phyloP scores from a whole-genome alignment of 2,113 vertebrate genomes.

The Actenoides lindsayi region DNA sequence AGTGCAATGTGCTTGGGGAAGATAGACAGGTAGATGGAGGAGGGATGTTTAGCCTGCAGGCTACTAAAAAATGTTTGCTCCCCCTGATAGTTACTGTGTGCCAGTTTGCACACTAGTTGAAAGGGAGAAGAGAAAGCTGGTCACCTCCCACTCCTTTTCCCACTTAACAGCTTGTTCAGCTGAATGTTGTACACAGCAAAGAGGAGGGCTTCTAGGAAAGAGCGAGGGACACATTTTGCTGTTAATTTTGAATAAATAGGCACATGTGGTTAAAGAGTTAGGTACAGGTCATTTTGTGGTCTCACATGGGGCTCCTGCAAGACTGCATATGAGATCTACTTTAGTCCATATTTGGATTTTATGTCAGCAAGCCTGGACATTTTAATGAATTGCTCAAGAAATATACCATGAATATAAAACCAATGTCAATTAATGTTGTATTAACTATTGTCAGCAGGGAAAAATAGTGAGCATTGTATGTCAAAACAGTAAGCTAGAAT shows the following conservation, averaged over 20 bases:
- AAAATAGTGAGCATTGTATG: background rate
- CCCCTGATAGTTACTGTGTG: slow-evolving; percentile 56
- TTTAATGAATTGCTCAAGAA: background rate
- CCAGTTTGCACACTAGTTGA: slow-evolving; percentile 45
- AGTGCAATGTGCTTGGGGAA: background rate
- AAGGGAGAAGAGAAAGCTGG: slow-evolving; percentile 56
- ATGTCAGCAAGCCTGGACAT: background rate
- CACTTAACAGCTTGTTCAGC: slow-evolving; percentile 65
- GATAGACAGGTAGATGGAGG: slow-evolving; percentile 54
- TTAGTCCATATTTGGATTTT: background rate
- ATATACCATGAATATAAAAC: background rate
- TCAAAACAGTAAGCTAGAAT: background rate
- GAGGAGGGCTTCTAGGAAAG: background rate
- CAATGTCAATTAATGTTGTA: background rate
- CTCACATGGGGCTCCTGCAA: background rate
- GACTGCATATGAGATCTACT: background rate
- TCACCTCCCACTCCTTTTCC: slow-evolving; percentile 68
- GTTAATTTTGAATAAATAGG: background rate
- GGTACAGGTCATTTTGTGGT: background rate
- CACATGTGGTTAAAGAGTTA: background rate
- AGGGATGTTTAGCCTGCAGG: slow-evolving; percentile 62
- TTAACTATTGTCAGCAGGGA: background rate
- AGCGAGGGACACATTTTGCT: background rate
- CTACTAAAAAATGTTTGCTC: slow-evolving; percentile 57
- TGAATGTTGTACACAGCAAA: slow-evolving; percentile 8